These are phyloP conservation scores for Pitta sordida DNA, from an alignment of 2,113 vertebrate species.

Conservation along the genomic window DNA sequence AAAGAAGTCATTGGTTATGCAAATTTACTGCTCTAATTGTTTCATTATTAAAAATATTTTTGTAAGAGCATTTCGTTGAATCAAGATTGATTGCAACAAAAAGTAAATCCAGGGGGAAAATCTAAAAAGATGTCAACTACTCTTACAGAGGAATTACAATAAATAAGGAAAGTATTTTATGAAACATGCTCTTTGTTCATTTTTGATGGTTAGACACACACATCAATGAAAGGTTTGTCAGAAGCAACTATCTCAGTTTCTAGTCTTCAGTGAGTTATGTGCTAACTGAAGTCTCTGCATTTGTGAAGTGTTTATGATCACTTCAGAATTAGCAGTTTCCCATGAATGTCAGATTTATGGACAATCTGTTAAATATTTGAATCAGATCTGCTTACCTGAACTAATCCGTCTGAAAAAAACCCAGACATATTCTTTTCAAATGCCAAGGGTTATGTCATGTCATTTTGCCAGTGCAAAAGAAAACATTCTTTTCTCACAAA, in stretches of 20 bases:
- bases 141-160: conserved; percentile 17
- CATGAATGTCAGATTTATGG: conserved; percentile 46
- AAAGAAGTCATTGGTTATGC: conserved; percentile 27
- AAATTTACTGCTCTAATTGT: conserved; percentile 40
- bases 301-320: conserved; percentile 17
- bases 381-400: conserved; percentile 50
- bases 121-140: conserved; percentile 10
- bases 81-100: neutral
- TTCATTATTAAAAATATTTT: conserved; percentile 60
- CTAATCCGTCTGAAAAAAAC: conserved; percentile 33
- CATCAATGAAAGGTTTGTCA: conserved; percentile 30
- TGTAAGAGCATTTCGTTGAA: neutral
- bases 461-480: neutral
- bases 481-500: conserved; percentile 39
- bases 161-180: conserved; percentile 6
- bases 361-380: conserved; percentile 57
- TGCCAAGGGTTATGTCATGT: conserved; percentile 23
- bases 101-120: conserved; percentile 20
- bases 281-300: neutral
- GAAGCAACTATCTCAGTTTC: neutral
- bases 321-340: conserved; percentile 46
- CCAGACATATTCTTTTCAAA: neutral
- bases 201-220: conserved; percentile 23
- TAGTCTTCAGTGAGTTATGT: neutral
- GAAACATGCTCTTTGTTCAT: conserved; percentile 28